Evolutionary conservation across 2,113 vertebrate genomes (phyloP), one percentile per base, ranked within the genome.

Genomic region (Odobenus rosmarus): DNA sequence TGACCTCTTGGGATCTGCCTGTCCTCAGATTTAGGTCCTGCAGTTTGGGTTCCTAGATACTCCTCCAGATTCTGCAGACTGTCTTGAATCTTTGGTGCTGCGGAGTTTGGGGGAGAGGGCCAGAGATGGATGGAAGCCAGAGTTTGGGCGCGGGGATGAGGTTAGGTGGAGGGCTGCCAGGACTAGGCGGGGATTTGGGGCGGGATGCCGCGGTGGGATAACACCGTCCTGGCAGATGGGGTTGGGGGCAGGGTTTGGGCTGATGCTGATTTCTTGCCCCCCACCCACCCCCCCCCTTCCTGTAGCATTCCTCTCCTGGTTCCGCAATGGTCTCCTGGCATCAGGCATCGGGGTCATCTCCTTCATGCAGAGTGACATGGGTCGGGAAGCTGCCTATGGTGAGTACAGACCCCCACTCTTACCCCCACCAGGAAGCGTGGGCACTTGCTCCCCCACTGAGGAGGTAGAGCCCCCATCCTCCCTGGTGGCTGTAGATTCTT

Each of bases 251-350:
- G 51, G 36, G 16, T 61, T 51, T 90, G 72, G 26, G 39, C 55
- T 62, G 42, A 83, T 10, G 5, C 26, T 46, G 53, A 67, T 5
- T 46, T 51, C 7, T 57, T 31, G 11, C 3, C 28, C 59, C 10
- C 13, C 59, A 3, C 23, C 5, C n/a, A n/a, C 33, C 4, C 21
- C 11, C 12, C 81, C 57, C 49, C 9, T 19, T 11, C 42, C 33
- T 16, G n/a, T 98, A 99, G 99, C 99, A 13, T 99, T 99, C 96
- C 99, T 99, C 26, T 99, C 99, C 4, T 99, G 99, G 99, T 99
- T 99, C 98, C 98, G 99, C 69, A 99, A 99, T 72, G 99, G 99
- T 31, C 98, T 99, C 95, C 98, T 99, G 97, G 99, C 99, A 0
- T 99, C 99, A 0, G 99, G 99, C 42, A 98, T 99, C 0, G 99